Evolutionary conservation across 2,113 vertebrate genomes (phyloP), one percentile per base, ranked within the genome.

Genomic region (Takifugu flavidus): DNA sequence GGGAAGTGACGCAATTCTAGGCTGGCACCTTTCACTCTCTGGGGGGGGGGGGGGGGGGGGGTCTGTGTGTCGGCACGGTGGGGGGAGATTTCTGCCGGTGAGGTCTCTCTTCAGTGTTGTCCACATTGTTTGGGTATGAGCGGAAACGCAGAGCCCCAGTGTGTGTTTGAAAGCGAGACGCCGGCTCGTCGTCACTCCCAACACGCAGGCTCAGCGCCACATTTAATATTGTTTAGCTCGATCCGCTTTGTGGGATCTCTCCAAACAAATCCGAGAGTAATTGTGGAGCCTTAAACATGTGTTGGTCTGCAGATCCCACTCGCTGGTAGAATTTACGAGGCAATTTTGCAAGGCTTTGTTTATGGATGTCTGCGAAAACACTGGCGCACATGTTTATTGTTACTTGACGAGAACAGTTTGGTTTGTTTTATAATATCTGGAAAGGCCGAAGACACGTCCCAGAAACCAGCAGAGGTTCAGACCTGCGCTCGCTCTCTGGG

Each of bases 1-100:
- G 73, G 75, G 74, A 83, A 88, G 79, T 87, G 84, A 80, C 81
- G 84, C 70, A 57, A 72, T 80, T 72, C 82, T 59, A 85, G 81
- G 57, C 72, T 75, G 71, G 70, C 62, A 70, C 61, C 70, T 75
- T 76, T 69, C 62, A 72, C 52, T 13, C 67, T 78, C 74, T 72
- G 68, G 56, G 46, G 63, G 63, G 71, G 47, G 63, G 45, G 83
- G 70, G 77, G 56, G 77, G 57, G 72, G 70, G 44, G 14, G 56
- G 67, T 72, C 53, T 82, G 49, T 82, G 70, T 7, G 5, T 63
- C 46, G 62, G 53, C 56, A 20, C 56, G 62, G 62, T 53, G 57
- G 54, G 29, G 52, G 50, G 34, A 20, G 25, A 44, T 74, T 74
- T 60, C 27, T 54, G 64, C 13, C 26, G 53, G 31, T 53, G 60